Conservation (phyloP, 2,113 vertebrate genomes). For the Grus americana region DNA sequence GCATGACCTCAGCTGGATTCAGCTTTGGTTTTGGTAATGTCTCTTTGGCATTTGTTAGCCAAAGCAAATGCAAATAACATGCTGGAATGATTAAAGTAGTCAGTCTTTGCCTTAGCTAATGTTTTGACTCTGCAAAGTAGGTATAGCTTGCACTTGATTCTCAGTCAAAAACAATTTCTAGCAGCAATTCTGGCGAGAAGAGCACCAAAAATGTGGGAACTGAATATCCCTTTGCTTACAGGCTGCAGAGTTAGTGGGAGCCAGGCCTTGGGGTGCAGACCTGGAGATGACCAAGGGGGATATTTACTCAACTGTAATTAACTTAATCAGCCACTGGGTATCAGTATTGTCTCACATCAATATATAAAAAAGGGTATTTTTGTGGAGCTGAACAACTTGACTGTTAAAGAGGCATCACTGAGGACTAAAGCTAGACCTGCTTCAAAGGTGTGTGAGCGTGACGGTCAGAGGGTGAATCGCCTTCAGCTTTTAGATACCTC, state of each 20-base stretch:
- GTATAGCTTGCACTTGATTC: neutral
- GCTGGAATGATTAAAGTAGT: slow-evolving; percentile 33
- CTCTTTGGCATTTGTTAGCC: slow-evolving; percentile 30
- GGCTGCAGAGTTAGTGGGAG: neutral
- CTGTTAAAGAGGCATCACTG: neutral
- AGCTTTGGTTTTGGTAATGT: neutral
- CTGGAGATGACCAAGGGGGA: slow-evolving; percentile 6
- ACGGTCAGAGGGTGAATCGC: neutral
- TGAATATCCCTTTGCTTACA: neutral
- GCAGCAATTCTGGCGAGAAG: neutral
- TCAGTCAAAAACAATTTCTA: neutral
- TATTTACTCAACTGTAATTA: slow-evolving; percentile 66
- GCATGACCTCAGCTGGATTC: slow-evolving; percentile 7
- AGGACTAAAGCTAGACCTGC: neutral
- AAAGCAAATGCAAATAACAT: slow-evolving; percentile 58
- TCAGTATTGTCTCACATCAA: slow-evolving; percentile 67
- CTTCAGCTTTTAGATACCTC: neutral
- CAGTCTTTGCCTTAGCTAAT: neutral
- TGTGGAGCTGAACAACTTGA: neutral
- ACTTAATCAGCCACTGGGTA: slow-evolving; percentile 71
- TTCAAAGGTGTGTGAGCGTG: rapidly evolving
- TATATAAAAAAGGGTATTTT: slow-evolving; percentile 1
- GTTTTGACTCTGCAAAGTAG: slow-evolving; percentile 36
- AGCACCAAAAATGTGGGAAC: neutral
- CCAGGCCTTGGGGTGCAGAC: neutral